Base-by-base conservation (phyloP, 2,888 invertebrate genomes). In the Mesorhabditis sp. region DNA sequence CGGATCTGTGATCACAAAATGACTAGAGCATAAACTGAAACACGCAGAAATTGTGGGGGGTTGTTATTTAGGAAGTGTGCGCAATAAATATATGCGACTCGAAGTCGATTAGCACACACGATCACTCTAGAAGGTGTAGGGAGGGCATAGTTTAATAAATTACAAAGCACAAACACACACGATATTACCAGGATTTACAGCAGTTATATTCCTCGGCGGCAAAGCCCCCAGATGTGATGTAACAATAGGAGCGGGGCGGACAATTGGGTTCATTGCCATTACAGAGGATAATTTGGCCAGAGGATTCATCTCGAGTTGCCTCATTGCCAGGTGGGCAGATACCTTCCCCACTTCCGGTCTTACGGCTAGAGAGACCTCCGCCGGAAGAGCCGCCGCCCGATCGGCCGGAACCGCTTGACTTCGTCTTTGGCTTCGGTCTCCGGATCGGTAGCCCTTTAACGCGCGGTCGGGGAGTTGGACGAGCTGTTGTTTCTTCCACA, bases 191-290 rank as follows among this genome's bases (percentile, higher is more conserved):
- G 66, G 80, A 79, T 70, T 79, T 83, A 74, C 84, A 84, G 71
- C 84, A 84, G 72, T 85, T 85, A 73, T 85, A 84, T 45, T 81
- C 80, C 66, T 78, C 84, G 15, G 78, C 78, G 45, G 84, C 84
- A 65, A 82, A 80, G 63, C 80, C 81, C 42, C 84, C 85, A 7
- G 75, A 72, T 28, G 85, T 84, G 45, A 84, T 85, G 68, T 84
- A 85, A 69, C 85, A 85, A 69, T 85, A 85, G 28, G 82, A 80
- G 43, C 82, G 70, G 4, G 85, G 83, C 15, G 84, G 83, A 70
- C 85, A 85, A 62, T 85, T 83, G 5, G 85, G 85, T 65, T 78
- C 80, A 62, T 82, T 71, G 6, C 83, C 85, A 68, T 83, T 82
- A 76, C 85, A 85, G 58, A 80, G 68, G 28, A 79, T 71, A 64